A percentile compares a stretch with the other conserved stretches of the same genome.
Conservation (phyloP, 2,797 vertebrate species). For the Catamblyrhynchus diadema region DNA sequence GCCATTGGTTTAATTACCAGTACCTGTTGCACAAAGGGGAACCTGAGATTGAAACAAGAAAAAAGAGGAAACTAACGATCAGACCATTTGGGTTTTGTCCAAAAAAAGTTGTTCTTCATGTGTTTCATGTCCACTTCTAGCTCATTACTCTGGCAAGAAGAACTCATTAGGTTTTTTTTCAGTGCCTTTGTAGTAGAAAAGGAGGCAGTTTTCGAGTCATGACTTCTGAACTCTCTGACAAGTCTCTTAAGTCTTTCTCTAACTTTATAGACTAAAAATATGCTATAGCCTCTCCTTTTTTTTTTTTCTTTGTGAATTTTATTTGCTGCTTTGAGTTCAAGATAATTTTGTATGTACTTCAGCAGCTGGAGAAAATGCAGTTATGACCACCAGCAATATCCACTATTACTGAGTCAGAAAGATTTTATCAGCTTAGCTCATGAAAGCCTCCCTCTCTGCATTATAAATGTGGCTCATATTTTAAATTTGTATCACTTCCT, state of each 20-base stretch:
- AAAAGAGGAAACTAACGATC: rapidly evolving
- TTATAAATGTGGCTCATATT: slow-evolving; percentile 3
- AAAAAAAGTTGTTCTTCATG: background rate
- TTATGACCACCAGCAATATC: slow-evolving; percentile 21
- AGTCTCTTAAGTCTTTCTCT: background rate
- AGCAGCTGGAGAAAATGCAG: slow-evolving; percentile 3
- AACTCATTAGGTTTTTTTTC: background rate
- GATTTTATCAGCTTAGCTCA: slow-evolving; percentile 37
- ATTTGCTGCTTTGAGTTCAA: background rate
- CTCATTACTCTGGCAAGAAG: background rate
- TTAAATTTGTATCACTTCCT: background rate
- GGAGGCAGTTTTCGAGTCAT: background rate
- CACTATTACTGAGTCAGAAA: background rate
- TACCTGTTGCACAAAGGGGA: background rate
- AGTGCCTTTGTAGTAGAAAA: background rate
- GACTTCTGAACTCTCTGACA: background rate
- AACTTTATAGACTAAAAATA: background rate
- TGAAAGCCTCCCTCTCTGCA: slow-evolving; percentile 24
- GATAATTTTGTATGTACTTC: background rate
- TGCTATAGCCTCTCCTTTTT: background rate
- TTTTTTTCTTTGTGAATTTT: background rate
- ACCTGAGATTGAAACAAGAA: background rate
- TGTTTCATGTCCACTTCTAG: background rate
- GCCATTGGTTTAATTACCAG: background rate
- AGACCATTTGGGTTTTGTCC: background rate